These are phyloP conservation scores for Chaetorhynchus papuensis DNA, from an alignment of 2,113 vertebrate genomes.

Conservation along the genomic window DNA sequence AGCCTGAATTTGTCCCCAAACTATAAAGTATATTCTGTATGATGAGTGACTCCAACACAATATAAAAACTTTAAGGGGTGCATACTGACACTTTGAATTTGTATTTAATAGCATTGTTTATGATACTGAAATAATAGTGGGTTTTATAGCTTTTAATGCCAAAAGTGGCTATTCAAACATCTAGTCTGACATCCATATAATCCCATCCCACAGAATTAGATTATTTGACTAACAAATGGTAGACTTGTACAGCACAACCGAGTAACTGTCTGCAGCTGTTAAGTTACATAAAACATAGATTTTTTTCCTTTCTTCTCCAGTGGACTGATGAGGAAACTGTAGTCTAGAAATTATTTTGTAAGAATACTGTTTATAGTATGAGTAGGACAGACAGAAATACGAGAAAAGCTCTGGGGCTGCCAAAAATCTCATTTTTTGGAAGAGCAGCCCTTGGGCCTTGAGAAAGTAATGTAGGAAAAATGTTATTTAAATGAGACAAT, in stretches of 20 bases:
- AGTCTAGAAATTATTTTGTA: conserved; percentile 64
- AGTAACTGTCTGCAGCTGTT: conserved; percentile 1
- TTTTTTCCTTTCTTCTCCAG: neutral
- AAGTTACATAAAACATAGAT: conserved; percentile 14
- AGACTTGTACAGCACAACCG: neutral
- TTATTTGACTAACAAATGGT: neutral
- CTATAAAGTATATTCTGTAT: neutral
- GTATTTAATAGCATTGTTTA: neutral
- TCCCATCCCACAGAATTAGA: neutral
- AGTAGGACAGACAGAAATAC: conserved; percentile 66
- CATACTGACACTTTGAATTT: neutral
- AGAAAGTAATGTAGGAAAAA: conserved; percentile 67
- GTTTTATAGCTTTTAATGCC: neutral
- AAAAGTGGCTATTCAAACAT: neutral
- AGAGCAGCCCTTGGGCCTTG: conserved; percentile 40
- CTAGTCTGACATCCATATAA: neutral
- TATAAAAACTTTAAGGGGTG: neutral
- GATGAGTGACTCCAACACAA: neutral
- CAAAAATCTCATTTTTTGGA: conserved; percentile 63
- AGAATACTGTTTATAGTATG: conserved; percentile 68
- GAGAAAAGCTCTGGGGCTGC: conserved; percentile 45
- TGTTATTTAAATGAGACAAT: conserved; percentile 69
- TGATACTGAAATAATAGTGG: neutral
- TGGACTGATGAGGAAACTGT: conserved; percentile 1
- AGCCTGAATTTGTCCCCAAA: neutral